Base-by-base conservation (phyloP, 1,140 invertebrate species). In the Idris sp. region DNA sequence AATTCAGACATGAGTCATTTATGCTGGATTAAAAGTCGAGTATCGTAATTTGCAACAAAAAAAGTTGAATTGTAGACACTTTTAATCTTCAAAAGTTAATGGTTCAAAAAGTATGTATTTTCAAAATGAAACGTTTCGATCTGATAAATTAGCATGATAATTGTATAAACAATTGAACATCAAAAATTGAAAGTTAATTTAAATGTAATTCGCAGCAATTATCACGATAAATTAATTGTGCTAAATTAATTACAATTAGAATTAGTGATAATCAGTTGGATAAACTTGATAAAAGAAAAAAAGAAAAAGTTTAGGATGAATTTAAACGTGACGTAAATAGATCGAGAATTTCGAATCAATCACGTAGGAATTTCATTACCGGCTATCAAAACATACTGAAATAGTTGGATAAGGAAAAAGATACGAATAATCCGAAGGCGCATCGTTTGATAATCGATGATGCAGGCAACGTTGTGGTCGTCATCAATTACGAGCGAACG, bases 391-490 rank as follows among this genome's bases (percentile, higher is more conserved):
- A 35, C 54, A 30, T 4, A 3, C 49, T 1, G 33, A 69, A 61
- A 53, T 61, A 40, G 28, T 53, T 38, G 2, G 38, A 54, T 33
- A 25, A 54, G 48, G 53, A 43, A 58, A 59, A 73, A 58, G 46
- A 38, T 35, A 7, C 25, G 11, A 54, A 22, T 41, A 30, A 33
- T 48, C 3, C 18, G 49, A 51, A n/a, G 56, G 25, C 16, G 43
- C 49, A 62, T 74, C 54, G 61, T 65, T 49, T 67, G 56, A 74
- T 74, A 68, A 74, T 74, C 51, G 41, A 62, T 67, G 51, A 58
- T 68, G 41, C 71, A 67, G 43, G 43, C 48, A 74, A 40, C 56
- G 41, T 25, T 51, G 54, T 61, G 49, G 48, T 68, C 51, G 49
- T 48, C 61, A 68, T 68, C 62, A 61, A 74, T 74, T 49, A 68